Base-by-base conservation (phyloP, 2,888 invertebrate species). In the Neocrepidodera transversa region DNA sequence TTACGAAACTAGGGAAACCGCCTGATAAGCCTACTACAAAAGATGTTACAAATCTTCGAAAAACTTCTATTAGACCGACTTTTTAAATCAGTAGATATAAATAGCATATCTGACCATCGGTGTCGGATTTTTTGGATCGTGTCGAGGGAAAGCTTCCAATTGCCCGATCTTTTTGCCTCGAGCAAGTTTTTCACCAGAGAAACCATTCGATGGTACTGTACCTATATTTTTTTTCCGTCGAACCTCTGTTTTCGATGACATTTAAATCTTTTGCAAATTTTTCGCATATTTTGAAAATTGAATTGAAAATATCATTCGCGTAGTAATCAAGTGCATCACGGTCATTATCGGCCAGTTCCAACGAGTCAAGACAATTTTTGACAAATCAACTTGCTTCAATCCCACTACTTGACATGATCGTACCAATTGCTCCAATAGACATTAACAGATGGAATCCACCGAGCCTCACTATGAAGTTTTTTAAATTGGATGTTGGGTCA, bases 251-350 rank as follows among this genome's bases (percentile, higher is more conserved):
- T 43, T 43, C 43, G 5, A 36, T 36, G 7, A 13, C 14, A 14
- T 53, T 59, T 7, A 14, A n/a, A 7, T 2, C 11, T 36, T 63
- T 48, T 56, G 49, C 18, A 71, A 83, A 81, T 77, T 79, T 69
- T 47, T 43, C 13, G 51, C 20, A 38, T 54, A 35, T 40, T 64
- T 56, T 38, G 28, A 18, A 28, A 8, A 54, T 57, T 40, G 17
- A 47, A 49, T 58, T 51, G 8, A 53, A 42, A 60, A 16, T 17
- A 30, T n/a, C 32, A 16, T 32, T 4, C 32, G 14, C 43, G 20
- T 18, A 43, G 26, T 23, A 23, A 23, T 23, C 26, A n/a, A 35
- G n/a, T 13, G 3, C 36, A n/a, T 35, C 13, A n/a, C 36, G n/a
- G 3, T n/a, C 26, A 3, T 23, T 7, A 6, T 42, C 42, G 42